These are phyloP conservation scores for Forbesichthys agassizii DNA, from an alignment of 2,113 vertebrate species.

Conservation along the genomic window DNA sequence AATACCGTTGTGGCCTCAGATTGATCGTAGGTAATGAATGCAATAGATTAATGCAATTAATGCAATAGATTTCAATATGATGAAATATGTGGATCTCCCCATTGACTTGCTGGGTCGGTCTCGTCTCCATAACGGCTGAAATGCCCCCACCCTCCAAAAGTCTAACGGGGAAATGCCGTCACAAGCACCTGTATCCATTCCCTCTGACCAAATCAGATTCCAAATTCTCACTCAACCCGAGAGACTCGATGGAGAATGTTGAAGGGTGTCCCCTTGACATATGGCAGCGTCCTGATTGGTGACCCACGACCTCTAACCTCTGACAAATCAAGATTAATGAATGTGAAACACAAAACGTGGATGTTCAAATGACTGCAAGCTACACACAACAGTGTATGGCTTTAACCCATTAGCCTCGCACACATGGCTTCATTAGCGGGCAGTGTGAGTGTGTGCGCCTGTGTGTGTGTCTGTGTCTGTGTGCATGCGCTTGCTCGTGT, in stretches of 20 bases:
- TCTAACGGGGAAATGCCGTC: too few relatives aligned
- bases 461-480: not conserved
- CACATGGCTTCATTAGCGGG: not conserved
- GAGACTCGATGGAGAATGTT: constrained; percentile 47
- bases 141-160: too few relatives aligned
- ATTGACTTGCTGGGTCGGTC: too few relatives aligned
- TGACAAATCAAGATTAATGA: constrained; percentile 64
- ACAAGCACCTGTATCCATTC: too few relatives aligned
- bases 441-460: not conserved
- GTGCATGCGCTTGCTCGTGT: not conserved
- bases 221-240: constrained; percentile 13
- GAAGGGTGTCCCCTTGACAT: constrained; percentile 42
- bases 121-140: too few relatives aligned
- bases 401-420: constrained; percentile 60
- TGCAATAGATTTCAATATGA: too few relatives aligned
- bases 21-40: too few relatives aligned
- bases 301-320: constrained; percentile 56
- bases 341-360: constrained; percentile 60
- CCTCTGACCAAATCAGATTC: not conserved
- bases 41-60: too few relatives aligned
- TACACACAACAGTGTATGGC: constrained; percentile 49
- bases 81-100: too few relatives aligned
- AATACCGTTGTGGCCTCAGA: too few relatives aligned
- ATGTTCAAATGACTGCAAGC: constrained; percentile 47
- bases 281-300: constrained; percentile 63